These are phyloP conservation scores for Indicator indicator DNA, from an alignment of 2,113 vertebrate genomes.

Conservation along the genomic window DNA sequence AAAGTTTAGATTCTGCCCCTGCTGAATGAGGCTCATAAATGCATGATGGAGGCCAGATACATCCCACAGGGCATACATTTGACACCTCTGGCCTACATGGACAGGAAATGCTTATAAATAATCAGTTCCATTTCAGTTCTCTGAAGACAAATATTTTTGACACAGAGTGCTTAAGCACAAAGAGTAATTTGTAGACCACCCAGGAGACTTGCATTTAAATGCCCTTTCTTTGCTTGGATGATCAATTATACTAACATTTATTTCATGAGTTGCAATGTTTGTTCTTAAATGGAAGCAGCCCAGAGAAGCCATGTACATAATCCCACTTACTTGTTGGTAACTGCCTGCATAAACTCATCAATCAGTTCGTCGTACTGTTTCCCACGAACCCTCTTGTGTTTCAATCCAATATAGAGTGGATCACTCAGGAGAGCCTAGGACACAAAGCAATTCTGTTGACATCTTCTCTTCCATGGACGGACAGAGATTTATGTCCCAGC, in stretches of 20 bases:
- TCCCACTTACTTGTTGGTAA: constrained; percentile 90
- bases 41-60: constrained; percentile 31
- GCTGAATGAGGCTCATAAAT: constrained; percentile 33
- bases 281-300: constrained; percentile 37
- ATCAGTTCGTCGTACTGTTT: constrained; percentile 93
- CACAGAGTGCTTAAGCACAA: neutral
- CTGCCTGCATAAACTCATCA: constrained; percentile 97
- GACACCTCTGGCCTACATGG: constrained; percentile 15
- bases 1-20: neutral
- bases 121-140: constrained; percentile 11
- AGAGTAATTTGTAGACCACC: constrained; percentile 40
- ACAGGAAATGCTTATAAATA: constrained; percentile 57
- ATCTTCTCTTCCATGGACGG: neutral
- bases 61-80: neutral
- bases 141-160: constrained; percentile 18
- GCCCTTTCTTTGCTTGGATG: constrained; percentile 5
- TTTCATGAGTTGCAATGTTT: constrained; percentile 13
- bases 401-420: constrained; percentile 96
- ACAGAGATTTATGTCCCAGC: neutral
- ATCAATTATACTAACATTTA: constrained; percentile 35
- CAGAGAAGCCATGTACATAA: neutral
- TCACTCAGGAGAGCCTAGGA: constrained; percentile 89
- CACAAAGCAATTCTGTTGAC: constrained; percentile 55
- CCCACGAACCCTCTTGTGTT: constrained; percentile 91
- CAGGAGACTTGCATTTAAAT: neutral